Conservation (phyloP, 2,113 vertebrate genomes). For the Odocoileus virginianus region DNA sequence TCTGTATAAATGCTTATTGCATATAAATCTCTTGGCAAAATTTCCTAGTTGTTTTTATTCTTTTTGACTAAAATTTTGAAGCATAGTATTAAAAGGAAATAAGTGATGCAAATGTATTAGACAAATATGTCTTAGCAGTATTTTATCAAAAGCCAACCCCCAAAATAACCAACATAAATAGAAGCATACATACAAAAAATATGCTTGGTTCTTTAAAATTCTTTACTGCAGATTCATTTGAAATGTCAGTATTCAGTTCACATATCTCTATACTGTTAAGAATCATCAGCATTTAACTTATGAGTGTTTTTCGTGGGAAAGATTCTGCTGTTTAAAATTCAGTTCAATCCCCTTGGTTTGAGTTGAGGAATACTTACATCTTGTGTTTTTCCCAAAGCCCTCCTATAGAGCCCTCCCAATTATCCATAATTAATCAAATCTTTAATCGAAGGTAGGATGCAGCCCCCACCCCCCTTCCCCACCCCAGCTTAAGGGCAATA, state of each 20-base stretch:
- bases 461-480: not conserved
- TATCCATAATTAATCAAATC: conserved; percentile 47
- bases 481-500: not conserved
- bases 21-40: conserved; percentile 9
- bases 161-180: conserved; percentile 24
- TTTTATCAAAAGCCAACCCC: not conserved
- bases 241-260: conserved; percentile 48
- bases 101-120: conserved; percentile 14
- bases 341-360: conserved; percentile 2
- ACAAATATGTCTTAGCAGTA: not conserved
- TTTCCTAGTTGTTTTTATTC: conserved; percentile 22
- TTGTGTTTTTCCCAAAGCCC: conserved; percentile 34
- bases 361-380: conserved; percentile 46
- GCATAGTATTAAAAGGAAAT: not conserved
- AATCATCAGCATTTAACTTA: conserved; percentile 67
- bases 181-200: not conserved
- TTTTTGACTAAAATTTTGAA: conserved; percentile 38
- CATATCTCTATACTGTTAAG: conserved; percentile 50
- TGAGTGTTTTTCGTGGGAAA: conserved; percentile 62
- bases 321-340: conserved; percentile 64
- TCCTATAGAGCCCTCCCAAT: not conserved
- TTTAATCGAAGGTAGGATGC: conserved; percentile 5
- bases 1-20: not conserved
- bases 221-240: conserved; percentile 33
- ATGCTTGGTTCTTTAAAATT: conserved; percentile 38